These are phyloP conservation scores for Mus caroli DNA, from an alignment of 2,797 vertebrate species.

Conservation along the genomic window DNA sequence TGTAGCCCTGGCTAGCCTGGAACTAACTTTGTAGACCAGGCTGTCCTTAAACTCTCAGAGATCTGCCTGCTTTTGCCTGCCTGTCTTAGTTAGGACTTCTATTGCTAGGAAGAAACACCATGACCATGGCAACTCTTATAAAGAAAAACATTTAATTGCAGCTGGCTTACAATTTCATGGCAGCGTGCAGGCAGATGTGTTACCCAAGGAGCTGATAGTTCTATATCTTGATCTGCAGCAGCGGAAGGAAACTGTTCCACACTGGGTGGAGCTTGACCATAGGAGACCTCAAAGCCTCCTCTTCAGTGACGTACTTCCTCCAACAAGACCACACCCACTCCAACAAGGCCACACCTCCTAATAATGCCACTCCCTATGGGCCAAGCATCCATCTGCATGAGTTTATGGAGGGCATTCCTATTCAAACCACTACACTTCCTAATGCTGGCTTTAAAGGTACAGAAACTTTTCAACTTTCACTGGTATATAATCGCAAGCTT, in stretches of 20 bases:
- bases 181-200: background rate
- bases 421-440: background rate
- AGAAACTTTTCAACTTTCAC: background rate
- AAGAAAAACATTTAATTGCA: background rate
- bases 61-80: background rate
- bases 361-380: background rate
- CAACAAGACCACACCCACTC: background rate
- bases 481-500: background rate
- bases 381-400: background rate
- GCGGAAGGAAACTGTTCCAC: background rate
- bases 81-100: background rate
- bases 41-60: background rate
- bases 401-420: background rate
- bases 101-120: background rate
- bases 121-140: background rate
- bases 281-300: background rate
- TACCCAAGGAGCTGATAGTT: background rate
- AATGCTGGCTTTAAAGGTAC: background rate
- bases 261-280: background rate
- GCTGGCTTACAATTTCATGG: background rate
- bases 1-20: background rate
- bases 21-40: background rate
- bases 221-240: background rate
- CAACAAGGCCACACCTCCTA: background rate
- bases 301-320: background rate